A percentile compares a stretch with the other conserved stretches of the same genome.
phyloP scores from a whole-genome alignment of 2,797 vertebrate genomes.

The Falco novaeseelandiae region DNA sequence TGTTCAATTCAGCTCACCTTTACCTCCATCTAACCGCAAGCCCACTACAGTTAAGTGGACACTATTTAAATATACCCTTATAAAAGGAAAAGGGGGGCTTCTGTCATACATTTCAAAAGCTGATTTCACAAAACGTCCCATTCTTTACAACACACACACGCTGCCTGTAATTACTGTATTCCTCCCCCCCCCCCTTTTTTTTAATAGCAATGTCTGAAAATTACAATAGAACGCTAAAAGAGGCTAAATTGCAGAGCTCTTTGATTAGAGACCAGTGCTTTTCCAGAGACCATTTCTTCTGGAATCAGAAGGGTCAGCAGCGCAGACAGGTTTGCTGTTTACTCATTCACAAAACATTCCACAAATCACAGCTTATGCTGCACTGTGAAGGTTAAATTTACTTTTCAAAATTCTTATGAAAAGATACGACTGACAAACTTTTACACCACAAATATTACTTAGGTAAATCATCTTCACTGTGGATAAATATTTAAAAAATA shows the following conservation, averaged over 20 bases:
- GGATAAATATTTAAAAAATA: slow-evolving; percentile 25
- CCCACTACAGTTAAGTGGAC: not conserved
- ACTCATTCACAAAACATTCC: not conserved
- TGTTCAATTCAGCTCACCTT: not conserved
- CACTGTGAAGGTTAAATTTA: not conserved
- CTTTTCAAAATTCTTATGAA: not conserved
- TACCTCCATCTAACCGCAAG: not conserved
- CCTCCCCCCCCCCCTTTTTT: not conserved
- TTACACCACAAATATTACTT: not conserved
- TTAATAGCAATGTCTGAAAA: not conserved
- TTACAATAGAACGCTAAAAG: not conserved
- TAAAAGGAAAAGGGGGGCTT: not conserved
- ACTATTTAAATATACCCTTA: not conserved
- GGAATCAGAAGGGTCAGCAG: not conserved
- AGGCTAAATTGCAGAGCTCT: not conserved
- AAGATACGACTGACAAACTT: not conserved
- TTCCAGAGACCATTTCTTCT: not conserved
- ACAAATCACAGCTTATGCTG: not conserved
- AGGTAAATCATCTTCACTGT: not conserved
- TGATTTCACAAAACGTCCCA: not conserved
- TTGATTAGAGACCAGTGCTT: not conserved
- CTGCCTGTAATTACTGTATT: not conserved
- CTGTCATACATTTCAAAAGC: not conserved
- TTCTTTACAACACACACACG: not conserved
- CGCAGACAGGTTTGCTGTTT: not conserved